Evolutionary conservation across 2,888 invertebrate species (phyloP), one percentile per base, ranked within the genome.

Genomic region (Tetropium fuscum): DNA sequence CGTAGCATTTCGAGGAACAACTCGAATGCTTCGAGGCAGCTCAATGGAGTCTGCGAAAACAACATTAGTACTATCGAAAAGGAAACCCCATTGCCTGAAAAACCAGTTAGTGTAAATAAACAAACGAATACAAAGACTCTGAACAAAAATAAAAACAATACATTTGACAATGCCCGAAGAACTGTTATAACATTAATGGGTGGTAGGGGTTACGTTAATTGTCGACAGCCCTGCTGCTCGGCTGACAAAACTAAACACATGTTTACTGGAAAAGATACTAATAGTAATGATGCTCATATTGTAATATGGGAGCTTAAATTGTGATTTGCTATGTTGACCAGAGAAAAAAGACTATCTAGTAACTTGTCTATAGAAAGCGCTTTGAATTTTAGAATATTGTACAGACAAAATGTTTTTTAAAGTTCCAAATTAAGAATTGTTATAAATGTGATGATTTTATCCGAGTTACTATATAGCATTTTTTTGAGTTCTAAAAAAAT

Each of bases 241-340:
- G 58, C 53, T 1, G 58, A 58, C 34, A 58, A 38, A 38, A 78
- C 71, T 70, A 82, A 77, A 54, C 72, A 72, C 54, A 83, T 84
- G 4, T 81, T 82, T 49, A 82, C 83, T 38, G 83, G 86, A 32
- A 86, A 86, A 43, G 90, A 90, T 61, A 90, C 90, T 41, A 93
- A 93, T 80, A 90, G 90, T 63, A 92, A 88, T 75, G 93, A 94
- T 84, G 94, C 95, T 10, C 93, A 95, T 82, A 90, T 95, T 74
- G 90, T 95, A 63, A 87, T 95, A 44, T 95, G 95, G 95, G 95
- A 96, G 81, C 89, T 91, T 83, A 92, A 92, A 78, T 87, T 90
- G 85, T 90, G 87, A 88, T 83, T 59, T 64, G 64, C 60, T 59
- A 40, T 20, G 49, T 8, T 22, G 44, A 16, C n/a, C n/a, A n/a